Conservation (phyloP, 2,888 invertebrate genomes). For the Alcis repandata region DNA sequence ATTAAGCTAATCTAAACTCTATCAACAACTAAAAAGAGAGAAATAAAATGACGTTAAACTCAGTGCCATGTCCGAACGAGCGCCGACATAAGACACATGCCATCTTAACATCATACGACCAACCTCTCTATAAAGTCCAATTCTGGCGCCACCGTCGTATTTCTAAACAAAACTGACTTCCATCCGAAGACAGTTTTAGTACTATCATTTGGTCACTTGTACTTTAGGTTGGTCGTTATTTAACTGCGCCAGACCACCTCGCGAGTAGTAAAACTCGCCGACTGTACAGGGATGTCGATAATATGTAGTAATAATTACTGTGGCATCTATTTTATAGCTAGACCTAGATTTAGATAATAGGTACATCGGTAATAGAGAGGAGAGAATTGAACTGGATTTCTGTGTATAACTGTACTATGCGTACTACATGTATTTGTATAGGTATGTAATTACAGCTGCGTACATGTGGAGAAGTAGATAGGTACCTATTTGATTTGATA, state of each 20-base stretch:
- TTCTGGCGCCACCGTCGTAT: too few relatives aligned
- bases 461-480: too few relatives aligned
- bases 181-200: too few relatives aligned
- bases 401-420: too few relatives aligned
- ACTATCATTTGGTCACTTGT: too few relatives aligned
- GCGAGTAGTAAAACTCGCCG: constrained; percentile 18
- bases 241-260: constrained; percentile 26
- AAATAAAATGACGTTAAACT: neutral
- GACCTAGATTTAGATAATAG: neutral
- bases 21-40: neutral
- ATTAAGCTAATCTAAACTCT: neutral
- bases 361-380: too few relatives aligned
- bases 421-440: too few relatives aligned
- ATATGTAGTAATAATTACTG: constrained; percentile 7
- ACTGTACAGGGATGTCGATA: constrained; percentile 9
- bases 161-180: too few relatives aligned
- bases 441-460: too few relatives aligned
- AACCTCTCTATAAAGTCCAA: too few relatives aligned
- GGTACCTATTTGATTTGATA: too few relatives aligned
- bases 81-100: constrained; percentile 29
- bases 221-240: neutral
- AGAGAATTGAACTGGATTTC: too few relatives aligned
- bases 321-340: neutral
- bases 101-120: constrained; percentile 7
- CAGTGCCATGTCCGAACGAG: constrained; percentile 7